Conservation (phyloP, 2,113 vertebrate genomes). For the Phaetusa simplex region DNA sequence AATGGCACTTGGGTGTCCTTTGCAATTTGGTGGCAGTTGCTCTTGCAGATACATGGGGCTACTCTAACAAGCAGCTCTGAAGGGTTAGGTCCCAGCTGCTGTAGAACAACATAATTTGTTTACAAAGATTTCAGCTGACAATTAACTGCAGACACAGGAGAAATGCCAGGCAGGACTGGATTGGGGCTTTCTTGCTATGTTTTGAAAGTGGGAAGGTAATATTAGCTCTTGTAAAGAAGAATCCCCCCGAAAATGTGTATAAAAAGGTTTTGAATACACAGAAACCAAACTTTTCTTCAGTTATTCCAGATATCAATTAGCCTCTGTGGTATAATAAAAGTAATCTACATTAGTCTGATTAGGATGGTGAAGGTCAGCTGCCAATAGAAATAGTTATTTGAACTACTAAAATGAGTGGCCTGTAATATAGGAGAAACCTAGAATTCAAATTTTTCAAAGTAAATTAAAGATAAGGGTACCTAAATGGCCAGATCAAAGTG, state of each 20-base stretch:
- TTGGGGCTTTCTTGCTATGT: not conserved
- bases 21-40: not conserved
- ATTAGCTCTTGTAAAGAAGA: not conserved
- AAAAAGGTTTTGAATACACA: not conserved
- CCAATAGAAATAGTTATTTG: not conserved
- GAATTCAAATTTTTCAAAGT: not conserved
- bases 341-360: not conserved
- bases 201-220: not conserved
- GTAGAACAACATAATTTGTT: not conserved
- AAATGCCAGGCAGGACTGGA: not conserved
- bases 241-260: rapidly evolving
- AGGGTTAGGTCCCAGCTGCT: not conserved
- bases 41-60: not conserved
- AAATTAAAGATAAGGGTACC: rapidly evolving
- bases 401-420: not conserved
- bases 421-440: too few relatives aligned
- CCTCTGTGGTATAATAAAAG: not conserved
- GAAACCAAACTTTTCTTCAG: not conserved
- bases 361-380: not conserved
- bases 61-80: not conserved
- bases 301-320: not conserved
- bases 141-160: not conserved
- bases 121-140: not conserved
- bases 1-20: not conserved
- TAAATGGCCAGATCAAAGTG: not conserved